These are phyloP conservation scores for Pimpla rufipes DNA, from an alignment of 2,888 invertebrate genomes.

Conservation along the genomic window DNA sequence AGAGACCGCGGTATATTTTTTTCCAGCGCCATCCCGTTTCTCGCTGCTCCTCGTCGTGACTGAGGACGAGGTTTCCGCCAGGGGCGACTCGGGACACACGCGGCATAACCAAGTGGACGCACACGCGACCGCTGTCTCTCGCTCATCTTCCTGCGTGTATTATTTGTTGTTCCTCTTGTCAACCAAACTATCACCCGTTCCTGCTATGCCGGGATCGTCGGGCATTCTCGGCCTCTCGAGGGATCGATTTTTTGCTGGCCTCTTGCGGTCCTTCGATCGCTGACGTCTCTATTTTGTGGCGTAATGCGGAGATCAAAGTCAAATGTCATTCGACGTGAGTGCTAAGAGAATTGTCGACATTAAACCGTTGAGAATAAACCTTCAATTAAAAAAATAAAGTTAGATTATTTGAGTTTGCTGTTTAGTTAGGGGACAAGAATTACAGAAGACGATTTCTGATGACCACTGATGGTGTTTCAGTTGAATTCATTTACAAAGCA, in stretches of 20 bases:
- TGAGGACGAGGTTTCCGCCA: slow-evolving; percentile 75
- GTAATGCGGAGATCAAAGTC: too few species aligned
- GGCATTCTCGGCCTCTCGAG: neutral
- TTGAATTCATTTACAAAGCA: too few species aligned
- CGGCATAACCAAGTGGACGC: slow-evolving; percentile 78
- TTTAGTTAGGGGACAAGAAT: too few species aligned
- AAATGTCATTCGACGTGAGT: too few species aligned
- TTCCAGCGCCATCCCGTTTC: neutral
- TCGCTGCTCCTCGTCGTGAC: slow-evolving; percentile 44
- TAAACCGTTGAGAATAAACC: too few species aligned
- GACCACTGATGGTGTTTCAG: too few species aligned
- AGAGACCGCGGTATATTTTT: slow-evolving; percentile 36
- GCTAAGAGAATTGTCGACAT: too few species aligned
- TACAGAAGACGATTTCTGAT: too few species aligned
- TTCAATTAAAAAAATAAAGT: too few species aligned
- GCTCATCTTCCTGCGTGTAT: slow-evolving; percentile 15
- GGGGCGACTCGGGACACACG: slow-evolving; percentile 77
- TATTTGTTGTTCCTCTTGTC: neutral
- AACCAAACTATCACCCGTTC: slow-evolving; percentile 75
- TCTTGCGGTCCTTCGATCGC: neutral
- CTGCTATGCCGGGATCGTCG: slow-evolving; percentile 65
- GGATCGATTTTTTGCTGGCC: neutral
- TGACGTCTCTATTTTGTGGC: neutral
- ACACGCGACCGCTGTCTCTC: slow-evolving; percentile 44
- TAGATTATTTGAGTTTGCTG: too few species aligned